Evolutionary conservation across 1,140 invertebrate species (phyloP).

Genomic region (Dreissena polymorpha): DNA sequence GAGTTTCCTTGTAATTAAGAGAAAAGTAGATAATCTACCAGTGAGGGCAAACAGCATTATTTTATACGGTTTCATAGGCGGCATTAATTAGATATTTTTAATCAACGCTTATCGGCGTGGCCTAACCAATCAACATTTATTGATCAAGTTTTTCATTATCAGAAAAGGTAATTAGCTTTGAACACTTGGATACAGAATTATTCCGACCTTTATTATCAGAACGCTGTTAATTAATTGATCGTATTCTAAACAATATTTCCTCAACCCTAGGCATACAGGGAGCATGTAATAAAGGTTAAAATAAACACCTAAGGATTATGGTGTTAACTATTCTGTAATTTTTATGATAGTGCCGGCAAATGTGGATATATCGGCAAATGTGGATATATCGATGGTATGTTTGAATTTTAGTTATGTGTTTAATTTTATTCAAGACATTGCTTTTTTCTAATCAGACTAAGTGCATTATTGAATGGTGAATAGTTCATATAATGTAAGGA

Average conservation of each 20-base stretch:
- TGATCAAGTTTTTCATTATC: slow-evolving; percentile 51
- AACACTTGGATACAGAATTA: slow-evolving; percentile 52
- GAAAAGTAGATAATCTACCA: slow-evolving; percentile 39
- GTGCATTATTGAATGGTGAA: no score
- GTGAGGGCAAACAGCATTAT: slow-evolving; percentile 11
- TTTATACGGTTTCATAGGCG: slow-evolving; percentile 27
- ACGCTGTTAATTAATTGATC: slow-evolving; percentile 52
- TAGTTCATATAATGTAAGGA: no score
- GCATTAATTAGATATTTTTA: slow-evolving; percentile 56
- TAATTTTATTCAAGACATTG: no score
- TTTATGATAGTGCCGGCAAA: no score
- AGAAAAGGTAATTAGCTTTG: slow-evolving; percentile 50
- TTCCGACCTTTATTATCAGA: slow-evolving; percentile 46
- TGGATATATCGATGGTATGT: no score
- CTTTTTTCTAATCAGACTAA: no score
- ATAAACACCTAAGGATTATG: no score
- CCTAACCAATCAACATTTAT: slow-evolving; percentile 36
- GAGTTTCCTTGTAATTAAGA: slow-evolving; percentile 33
- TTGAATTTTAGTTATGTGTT: no score
- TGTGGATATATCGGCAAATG: no score
- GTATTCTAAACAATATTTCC: slow-evolving; percentile 10
- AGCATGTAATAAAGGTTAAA: no score
- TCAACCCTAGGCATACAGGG: not conserved
- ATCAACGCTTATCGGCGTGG: slow-evolving; percentile 54
- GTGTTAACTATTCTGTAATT: no score